These are phyloP conservation scores for Gymnocephalus cernua DNA, from an alignment of 2,113 vertebrate genomes.

Conservation along the genomic window DNA sequence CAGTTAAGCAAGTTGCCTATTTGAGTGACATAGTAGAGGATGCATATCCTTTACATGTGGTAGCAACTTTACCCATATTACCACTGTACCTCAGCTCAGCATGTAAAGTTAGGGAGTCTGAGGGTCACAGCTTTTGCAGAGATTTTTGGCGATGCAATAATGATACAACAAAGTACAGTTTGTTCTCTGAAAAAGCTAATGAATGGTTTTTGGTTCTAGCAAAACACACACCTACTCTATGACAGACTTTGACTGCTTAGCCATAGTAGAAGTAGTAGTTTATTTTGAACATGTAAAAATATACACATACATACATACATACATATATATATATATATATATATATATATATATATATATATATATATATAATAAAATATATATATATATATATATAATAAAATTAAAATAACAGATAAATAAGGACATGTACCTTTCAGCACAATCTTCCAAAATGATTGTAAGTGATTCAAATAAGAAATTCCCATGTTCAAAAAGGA, in stretches of 20 bases:
- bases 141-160: not conserved
- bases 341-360: no score
- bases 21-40: conserved; percentile 2
- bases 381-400: no score
- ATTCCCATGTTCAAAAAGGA: no score
- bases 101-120: not conserved
- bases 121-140: not conserved
- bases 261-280: no score
- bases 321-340: no score
- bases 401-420: no score
- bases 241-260: conserved; percentile 25
- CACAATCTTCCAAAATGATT: no score
- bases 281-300: no score
- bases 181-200: conserved; percentile 8
- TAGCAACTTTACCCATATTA: not conserved
- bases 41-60: not conserved
- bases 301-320: no score
- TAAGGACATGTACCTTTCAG: no score
- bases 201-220: not conserved
- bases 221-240: not conserved
- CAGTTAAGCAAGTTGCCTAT: not conserved
- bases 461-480: no score
- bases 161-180: conserved; percentile 2
- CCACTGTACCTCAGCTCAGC: not conserved
- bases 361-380: no score